Percentiles rank a stretch among this genome's conserved stretches.
These are phyloP conservation scores for Nettapus auritus DNA, from an alignment of 2,113 vertebrate genomes.

Conservation along the genomic window DNA sequence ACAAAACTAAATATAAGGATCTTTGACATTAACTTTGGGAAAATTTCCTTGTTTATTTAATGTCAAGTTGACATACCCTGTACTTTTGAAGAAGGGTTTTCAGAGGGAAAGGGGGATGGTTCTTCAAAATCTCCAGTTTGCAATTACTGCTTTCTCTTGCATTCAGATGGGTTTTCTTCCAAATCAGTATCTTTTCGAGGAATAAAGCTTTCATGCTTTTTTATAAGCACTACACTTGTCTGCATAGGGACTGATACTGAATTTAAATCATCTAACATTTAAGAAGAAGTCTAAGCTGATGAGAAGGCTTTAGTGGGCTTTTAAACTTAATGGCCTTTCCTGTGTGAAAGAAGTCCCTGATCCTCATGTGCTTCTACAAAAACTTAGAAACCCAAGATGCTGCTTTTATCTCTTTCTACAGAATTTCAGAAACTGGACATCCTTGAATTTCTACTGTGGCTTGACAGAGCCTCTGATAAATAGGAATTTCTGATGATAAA, in stretches of 20 bases:
- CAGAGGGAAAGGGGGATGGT: neutral
- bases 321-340: neutral
- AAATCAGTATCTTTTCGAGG: neutral
- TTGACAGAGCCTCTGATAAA: neutral
- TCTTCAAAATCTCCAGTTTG: accelerated
- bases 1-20: neutral
- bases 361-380: accelerated
- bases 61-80: neutral
- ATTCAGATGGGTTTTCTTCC: neutral
- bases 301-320: neutral
- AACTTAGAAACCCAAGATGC: too few relatives aligned
- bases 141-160: neutral
- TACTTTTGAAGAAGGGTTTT: accelerated
- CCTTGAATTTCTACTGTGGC: neutral
- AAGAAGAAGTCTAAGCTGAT: neutral
- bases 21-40: neutral
- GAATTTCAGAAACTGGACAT: neutral
- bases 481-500: neutral
- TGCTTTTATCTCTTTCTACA: neutral
- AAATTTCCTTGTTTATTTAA: neutral
- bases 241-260: neutral
- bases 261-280: accelerated
- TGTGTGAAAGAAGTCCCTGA: neutral
- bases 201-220: neutral
- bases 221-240: neutral